Conservation (phyloP, 2,113 vertebrate species). For the Emydura subglobosa region DNA sequence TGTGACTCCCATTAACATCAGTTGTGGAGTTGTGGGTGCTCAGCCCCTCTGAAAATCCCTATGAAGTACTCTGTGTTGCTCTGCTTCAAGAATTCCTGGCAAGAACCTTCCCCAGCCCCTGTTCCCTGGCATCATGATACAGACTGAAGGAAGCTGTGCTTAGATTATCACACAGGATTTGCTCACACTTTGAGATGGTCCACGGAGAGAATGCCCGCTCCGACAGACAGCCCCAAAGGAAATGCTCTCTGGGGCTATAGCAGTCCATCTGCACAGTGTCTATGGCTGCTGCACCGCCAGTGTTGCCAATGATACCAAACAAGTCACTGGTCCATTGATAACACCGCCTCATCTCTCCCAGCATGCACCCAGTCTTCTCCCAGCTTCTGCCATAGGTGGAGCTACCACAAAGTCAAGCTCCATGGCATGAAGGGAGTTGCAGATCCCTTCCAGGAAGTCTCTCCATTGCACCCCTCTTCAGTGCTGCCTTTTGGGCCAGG, state of each 20-base stretch:
- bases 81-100: not conserved
- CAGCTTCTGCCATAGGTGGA: not conserved
- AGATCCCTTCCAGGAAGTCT: not conserved
- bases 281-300: constrained; percentile 57
- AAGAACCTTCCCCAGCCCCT: not conserved
- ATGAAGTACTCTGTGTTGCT: not conserved
- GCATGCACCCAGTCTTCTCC: constrained; percentile 17
- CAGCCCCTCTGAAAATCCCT: not conserved
- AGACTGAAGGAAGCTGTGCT: constrained; percentile 30
- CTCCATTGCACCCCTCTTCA: not conserved
- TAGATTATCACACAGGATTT: constrained; percentile 58
- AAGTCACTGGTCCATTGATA: constrained; percentile 47
- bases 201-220: constrained; percentile 49
- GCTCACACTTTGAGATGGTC: constrained; percentile 64
- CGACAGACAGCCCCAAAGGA: constrained; percentile 1
- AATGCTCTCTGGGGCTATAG: constrained; percentile 58
- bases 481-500: not conserved
- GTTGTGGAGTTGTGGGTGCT: not conserved
- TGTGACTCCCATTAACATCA: constrained; percentile 31
- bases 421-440: not conserved
- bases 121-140: not conserved
- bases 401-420: not conserved
- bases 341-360: constrained; percentile 1
- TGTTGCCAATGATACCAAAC: constrained; percentile 37
- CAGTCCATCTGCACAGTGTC: constrained; percentile 69